Evolutionary conservation across 2,797 vertebrate genomes (phyloP).

Genomic region (Adrianichthys oophorus): DNA sequence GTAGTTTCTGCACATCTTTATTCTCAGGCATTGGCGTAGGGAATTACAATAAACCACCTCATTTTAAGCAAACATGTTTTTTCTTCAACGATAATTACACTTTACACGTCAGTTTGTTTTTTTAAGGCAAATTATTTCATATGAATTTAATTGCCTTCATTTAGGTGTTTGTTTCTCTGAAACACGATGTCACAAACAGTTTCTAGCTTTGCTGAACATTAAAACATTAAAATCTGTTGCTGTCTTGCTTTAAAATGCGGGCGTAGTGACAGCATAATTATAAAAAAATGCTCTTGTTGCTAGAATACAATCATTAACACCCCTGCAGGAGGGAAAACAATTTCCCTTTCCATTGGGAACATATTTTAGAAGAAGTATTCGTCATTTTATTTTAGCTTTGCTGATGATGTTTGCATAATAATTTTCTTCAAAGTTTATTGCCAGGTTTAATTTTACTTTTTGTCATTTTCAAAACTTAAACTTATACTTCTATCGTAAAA

Average conservation of each 20-base stretch:
- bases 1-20: conserved; percentile 3
- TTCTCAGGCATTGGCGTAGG: background rate
- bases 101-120: background rate
- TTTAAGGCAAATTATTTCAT: background rate
- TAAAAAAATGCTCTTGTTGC: no score
- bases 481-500: no score
- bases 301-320: no score
- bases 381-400: background rate
- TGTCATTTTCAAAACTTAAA: background rate
- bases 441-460: background rate
- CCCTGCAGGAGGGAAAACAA: background rate
- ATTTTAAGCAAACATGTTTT: background rate
- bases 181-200: background rate
- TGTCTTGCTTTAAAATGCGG: no score
- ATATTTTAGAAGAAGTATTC: background rate
- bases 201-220: background rate
- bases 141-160: background rate
- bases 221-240: background rate
- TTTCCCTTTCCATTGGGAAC: background rate
- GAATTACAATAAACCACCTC: background rate
- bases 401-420: background rate
- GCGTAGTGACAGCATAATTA: no score
- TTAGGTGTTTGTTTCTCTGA: no score
- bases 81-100: background rate
- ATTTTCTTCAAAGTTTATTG: background rate